Conservation (phyloP, 2,888 invertebrate species). For the Colletes collaris region DNA sequence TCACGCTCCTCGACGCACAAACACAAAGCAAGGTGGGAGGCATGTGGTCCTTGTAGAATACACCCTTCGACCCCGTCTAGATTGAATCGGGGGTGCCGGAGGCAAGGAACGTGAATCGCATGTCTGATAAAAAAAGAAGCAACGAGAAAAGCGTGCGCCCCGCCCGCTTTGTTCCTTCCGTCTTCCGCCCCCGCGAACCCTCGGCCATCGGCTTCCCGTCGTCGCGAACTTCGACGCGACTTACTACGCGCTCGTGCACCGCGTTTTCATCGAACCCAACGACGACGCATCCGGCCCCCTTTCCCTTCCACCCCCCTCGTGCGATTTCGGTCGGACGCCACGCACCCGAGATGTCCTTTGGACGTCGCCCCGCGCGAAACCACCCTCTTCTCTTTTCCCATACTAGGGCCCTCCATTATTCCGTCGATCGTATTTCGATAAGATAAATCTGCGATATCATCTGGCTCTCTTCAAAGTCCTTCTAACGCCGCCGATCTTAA, state of each 20-base stretch:
- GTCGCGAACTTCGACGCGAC: slow-evolving; percentile 34
- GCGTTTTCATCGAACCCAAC: slow-evolving; percentile 18
- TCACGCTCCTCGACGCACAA: slow-evolving; percentile 46
- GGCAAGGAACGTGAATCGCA: slow-evolving; percentile 28
- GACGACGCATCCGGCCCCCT: slow-evolving; percentile 2
- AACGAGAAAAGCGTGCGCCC: slow-evolving; percentile 16
- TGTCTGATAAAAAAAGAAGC: slow-evolving; percentile 44
- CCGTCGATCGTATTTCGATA: no score
- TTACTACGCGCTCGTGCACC: slow-evolving; percentile 17
- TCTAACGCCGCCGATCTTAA: no score
- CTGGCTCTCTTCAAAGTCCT: no score
- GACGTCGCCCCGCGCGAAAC: no score
- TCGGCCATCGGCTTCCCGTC: neutral
- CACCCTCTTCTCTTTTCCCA: no score
- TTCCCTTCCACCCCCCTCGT: neutral
- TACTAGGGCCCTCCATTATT: no score
- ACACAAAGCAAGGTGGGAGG: slow-evolving; percentile 38
- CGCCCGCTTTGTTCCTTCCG: slow-evolving; percentile 11
- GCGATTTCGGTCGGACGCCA: neutral
- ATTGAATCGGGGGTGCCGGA: slow-evolving; percentile 67
- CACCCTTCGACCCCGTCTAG: slow-evolving; percentile 63
- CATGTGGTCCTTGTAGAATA: slow-evolving; percentile 49
- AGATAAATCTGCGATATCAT: no score
- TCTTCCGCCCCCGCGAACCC: slow-evolving; percentile 2
- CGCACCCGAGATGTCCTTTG: no score